Percentiles rank a stretch among this genome's conserved stretches.
Conservation (phyloP, 2,797 vertebrate genomes). For the Enteromius unitaeniatus region DNA sequence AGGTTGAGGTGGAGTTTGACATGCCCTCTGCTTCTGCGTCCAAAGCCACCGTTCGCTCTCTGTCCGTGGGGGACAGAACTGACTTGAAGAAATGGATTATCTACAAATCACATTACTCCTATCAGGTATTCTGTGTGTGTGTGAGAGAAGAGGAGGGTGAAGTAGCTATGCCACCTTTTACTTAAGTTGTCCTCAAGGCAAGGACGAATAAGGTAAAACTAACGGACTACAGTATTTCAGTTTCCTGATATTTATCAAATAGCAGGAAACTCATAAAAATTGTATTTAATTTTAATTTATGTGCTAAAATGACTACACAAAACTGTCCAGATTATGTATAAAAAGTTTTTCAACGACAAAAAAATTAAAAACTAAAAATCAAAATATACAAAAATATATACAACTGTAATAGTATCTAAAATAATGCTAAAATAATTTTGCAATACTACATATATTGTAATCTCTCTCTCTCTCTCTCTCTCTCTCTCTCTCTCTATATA, state of each 20-base stretch:
- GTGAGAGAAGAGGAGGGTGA: neutral
- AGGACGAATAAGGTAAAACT: neutral
- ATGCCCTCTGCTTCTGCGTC: conserved; percentile 88
- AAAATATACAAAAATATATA: neutral
- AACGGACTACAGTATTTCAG: neutral
- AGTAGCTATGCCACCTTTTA: neutral
- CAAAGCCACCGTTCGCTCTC: conserved; percentile 81
- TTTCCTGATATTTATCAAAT: neutral
- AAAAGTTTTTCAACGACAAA: neutral
- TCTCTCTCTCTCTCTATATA: too few relatives aligned
- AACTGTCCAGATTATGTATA: too few relatives aligned
- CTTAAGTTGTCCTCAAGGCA: neutral
- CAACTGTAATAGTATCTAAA: neutral
- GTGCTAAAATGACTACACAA: too few relatives aligned
- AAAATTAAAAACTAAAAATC: neutral
- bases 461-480: neutral
- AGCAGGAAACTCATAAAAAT: too few relatives aligned
- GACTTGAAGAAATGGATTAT: conserved; percentile 89
- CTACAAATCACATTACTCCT: conserved; percentile 88
- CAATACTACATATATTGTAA: neutral
- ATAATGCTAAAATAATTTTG: neutral
- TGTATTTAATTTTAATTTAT: neutral
- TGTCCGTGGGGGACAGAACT: conserved; percentile 81
- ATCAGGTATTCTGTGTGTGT: conserved; percentile 78
- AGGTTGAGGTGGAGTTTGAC: conserved; percentile 86